Evolutionary conservation across 2,113 vertebrate genomes (phyloP).

Genomic region (Prunella fulvescens): DNA sequence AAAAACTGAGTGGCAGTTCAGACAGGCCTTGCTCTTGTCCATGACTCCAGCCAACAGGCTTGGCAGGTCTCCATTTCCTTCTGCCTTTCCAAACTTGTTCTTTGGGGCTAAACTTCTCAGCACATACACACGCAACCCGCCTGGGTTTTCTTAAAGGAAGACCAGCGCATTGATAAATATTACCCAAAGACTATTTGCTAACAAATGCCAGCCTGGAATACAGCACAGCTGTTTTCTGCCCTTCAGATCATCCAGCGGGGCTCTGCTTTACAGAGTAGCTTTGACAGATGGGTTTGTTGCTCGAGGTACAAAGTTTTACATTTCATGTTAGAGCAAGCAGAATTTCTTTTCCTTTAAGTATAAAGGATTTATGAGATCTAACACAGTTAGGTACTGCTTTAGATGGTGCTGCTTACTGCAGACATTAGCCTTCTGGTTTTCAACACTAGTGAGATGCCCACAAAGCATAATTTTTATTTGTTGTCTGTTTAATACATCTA

Average conservation of each 20-base stretch:
- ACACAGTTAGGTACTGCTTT: slow-evolving; percentile 6
- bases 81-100: slow-evolving; percentile 55
- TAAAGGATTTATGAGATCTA: slow-evolving; percentile 52
- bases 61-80: slow-evolving; percentile 70
- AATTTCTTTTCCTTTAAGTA: slow-evolving; percentile 37
- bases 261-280: neutral
- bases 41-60: slow-evolving; percentile 73
- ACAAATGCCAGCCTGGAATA: neutral
- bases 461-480: slow-evolving; percentile 21
- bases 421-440: slow-evolving; percentile 28
- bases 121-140: fast-evolving
- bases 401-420: slow-evolving; percentile 21
- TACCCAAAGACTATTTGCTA: neutral
- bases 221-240: neutral
- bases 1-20: slow-evolving; percentile 84
- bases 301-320: slow-evolving; percentile 29
- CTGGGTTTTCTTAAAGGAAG: neutral
- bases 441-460: neutral
- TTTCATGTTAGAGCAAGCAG: slow-evolving; percentile 41
- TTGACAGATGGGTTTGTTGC: slow-evolving; percentile 44
- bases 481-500: slow-evolving; percentile 10
- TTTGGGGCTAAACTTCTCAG: slow-evolving; percentile 61
- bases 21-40: slow-evolving; percentile 87
- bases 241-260: slow-evolving; percentile 12
- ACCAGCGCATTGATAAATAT: neutral